Evolutionary conservation across 2,797 vertebrate genomes (phyloP).

Genomic region (Mallotus villosus): DNA sequence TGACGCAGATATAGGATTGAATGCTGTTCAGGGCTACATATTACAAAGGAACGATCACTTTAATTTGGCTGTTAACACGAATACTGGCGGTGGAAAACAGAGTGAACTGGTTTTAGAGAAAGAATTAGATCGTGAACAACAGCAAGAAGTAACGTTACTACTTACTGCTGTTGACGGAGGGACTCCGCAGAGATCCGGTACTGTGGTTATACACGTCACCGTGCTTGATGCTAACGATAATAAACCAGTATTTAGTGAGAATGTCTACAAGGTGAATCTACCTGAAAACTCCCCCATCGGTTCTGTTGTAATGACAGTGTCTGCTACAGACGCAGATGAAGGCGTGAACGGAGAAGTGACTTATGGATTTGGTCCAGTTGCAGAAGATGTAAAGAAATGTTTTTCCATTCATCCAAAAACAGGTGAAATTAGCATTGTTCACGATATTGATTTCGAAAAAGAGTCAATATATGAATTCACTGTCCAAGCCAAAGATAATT

Average conservation of each 20-base stretch:
- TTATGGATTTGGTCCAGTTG: not conserved
- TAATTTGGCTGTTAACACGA: too few species aligned
- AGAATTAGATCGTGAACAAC: too few species aligned
- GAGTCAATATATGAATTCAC: constrained; percentile 8
- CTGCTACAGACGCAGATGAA: not conserved
- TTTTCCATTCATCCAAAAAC: constrained; percentile 57
- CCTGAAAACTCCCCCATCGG: not conserved
- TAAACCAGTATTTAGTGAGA: not conserved
- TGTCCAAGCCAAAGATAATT: not conserved
- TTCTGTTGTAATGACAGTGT: not conserved
- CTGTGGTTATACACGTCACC: not conserved
- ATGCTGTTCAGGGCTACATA: too few species aligned
- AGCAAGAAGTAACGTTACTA: constrained; percentile 27
- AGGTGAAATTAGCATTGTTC: constrained; percentile 59
- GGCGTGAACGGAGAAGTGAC: not conserved
- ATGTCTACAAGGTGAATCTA: not conserved
- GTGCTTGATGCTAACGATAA: constrained; percentile 1
- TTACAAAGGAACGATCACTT: too few species aligned
- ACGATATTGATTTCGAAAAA: constrained; percentile 66
- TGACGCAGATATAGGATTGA: too few species aligned
- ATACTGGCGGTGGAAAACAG: too few species aligned
- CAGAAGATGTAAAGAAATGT: not conserved
- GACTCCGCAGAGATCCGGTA: not conserved
- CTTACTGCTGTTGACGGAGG: constrained; percentile 9
- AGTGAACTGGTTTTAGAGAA: too few species aligned